Evolutionary conservation across 2,797 vertebrate species (phyloP), one percentile per base, ranked within the genome.

Genomic region (Poecilia gillii): DNA sequence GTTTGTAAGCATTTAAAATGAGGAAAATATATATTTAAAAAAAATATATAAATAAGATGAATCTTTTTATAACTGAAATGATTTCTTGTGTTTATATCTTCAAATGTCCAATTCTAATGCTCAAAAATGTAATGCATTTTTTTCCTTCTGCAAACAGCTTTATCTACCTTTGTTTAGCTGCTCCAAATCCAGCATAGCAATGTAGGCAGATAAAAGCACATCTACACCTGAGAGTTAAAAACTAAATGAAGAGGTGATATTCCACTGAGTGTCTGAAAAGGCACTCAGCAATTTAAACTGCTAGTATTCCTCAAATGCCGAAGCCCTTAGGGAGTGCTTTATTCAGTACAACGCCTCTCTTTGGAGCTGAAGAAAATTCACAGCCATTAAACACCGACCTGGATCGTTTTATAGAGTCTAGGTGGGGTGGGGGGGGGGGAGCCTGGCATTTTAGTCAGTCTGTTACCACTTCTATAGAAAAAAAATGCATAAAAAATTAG

Each of bases 371-470:
- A 70, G 83, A 76, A 87, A 87, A 89, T 83, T 77, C 86, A 78
- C 80, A 86, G 80, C 57, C 78, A 80, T 83, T 83, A 91, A 90
- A 90, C 84, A 87, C 87, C 47, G 80, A 51, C 73, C 79, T 71
- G 70, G 62, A 82, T 75, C 75, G 66, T 84, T 78, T 90, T 86
- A 85, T 45, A 47, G 33, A 23, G 68, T 86, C 49, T 41, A 33
- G 4, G 28, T 47, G 20, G 74, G 39, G 33, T n/a, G 33, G 33
- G 33, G 1, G 33, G 74, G 82, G 68, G 71, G 9, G 78, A 85
- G 77, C 20, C 25, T 36, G 47, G 70, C 53, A 75, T 81, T 79
- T 82, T 51, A 80, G 75, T 53, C 79, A 78, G 71, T 82, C 77
- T 68, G 73, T 89, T 79, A 59, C 73, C 84, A 82, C 85, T 74